Base-by-base conservation (phyloP, 1,140 invertebrate genomes). In the Protaetia brevitarsis region DNA sequence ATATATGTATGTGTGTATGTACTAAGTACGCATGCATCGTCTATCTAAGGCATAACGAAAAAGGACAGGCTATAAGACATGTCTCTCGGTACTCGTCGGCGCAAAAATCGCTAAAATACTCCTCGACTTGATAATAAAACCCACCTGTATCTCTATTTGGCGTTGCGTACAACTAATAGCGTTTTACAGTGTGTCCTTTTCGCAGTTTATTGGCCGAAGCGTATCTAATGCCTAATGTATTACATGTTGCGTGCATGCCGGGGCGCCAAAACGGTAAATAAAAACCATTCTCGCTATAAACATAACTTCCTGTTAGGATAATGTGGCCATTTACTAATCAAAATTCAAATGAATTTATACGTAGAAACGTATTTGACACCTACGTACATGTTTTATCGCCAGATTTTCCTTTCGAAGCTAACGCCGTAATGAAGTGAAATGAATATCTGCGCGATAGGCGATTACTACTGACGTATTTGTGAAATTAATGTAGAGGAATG, bases 91-190 rank as follows among this genome's bases (percentile, higher is more conserved):
- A 51, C n/a, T 11, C 41, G 16, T 51, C n/a, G n/a, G n/a, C n/a
- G n/a, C n/a, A 51, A 51, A 51, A 51, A 51, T 51, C n/a, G 41
- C 41, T 51, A 51, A 51, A 51, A 51, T 51, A 51, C 41, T 8
- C 41, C 16, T 23, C 26, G 41, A 51, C 41, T 51, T 51, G 41
- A 23, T 51, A 51, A 51, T 51, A 51, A 51, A 51, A 51, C 41
- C 41, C 41, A 51, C 41, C 41, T 51, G 41, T 19, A 51, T 51
- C 41, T 51, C n/a, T 51, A 51, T 51, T 51, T 51, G 41, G 41
- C 1, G 16, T 21, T 51, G 16, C 41, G 41, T 51, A 51, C 41
- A 51, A 51, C 41, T 51, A 51, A 51, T 51, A 51, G 26, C 41
- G 41, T 19, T 51, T 51, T 51, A 51, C 31, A 34, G 3, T 51